Base-by-base conservation (phyloP, 2,888 invertebrate genomes). In the Tenthredo amoena region DNA sequence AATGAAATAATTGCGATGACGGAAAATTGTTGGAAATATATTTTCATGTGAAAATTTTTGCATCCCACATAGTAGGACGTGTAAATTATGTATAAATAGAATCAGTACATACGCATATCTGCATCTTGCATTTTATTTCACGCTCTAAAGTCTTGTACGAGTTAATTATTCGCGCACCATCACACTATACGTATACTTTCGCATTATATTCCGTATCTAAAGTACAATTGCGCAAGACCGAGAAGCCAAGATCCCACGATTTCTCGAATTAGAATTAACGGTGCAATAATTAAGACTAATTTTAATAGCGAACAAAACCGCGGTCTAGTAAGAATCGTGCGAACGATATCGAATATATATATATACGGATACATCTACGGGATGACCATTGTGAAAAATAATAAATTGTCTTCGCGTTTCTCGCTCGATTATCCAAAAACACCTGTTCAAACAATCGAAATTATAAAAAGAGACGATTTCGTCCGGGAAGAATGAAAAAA, bases 91-190 rank as follows among this genome's bases (percentile, higher is more conserved):
- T n/a, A 55, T 55, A 55, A 55, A n/a, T 55, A 47, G 47, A 47
- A 4, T 47, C 12, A 47, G 47, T 47, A 62, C 62, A 10, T 26
- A 62, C 10, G 62, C 21, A 10, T 62, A 62, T 10, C 62, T 6
- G n/a, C 37, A 34, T 68, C 26, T 26, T 26, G 34, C n/a, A 71
- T 71, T 71, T 37, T 71, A 47, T 71, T 71, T 71, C 37, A 71
- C 71, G 71, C 37, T 71, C 18, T 2, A 18, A 34, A 34, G 34
- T 71, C 18, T 71, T 37, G n/a, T 37, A 37, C 26, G 2, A 71
- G 71, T 34, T 71, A 71, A 37, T 71, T 71, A 76, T 76, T 76
- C 43, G 76, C 76, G 76, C 76, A 47, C 43, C 18, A 74, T 77
- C 31, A 6, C 40, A 76, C n/a, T n/a, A 18, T 71, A n/a, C 34